Evolutionary conservation across 2,113 vertebrate genomes (phyloP).

Genomic region (Eupsittula cactorum): DNA sequence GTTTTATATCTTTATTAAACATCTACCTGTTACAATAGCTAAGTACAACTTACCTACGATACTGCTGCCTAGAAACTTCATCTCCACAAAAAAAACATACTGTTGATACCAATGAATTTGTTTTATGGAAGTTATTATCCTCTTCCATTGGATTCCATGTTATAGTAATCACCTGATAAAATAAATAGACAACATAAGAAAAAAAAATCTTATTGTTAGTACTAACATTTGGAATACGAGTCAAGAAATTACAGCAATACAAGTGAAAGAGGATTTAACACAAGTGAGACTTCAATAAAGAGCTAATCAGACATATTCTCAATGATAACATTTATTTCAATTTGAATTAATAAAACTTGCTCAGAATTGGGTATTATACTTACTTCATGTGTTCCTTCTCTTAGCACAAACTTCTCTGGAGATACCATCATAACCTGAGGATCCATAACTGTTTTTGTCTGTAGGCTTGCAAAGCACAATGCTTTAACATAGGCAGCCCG

Average conservation of each 20-base stretch:
- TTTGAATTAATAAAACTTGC: neutral
- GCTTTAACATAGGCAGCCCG: conserved; percentile 92
- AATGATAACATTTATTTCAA: neutral
- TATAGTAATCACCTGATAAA: conserved; percentile 84
- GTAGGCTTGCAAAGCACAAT: conserved; percentile 81
- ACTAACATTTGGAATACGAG: neutral
- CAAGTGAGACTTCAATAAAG: neutral
- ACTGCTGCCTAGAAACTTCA: conserved; percentile 91
- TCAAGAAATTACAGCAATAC: neutral
- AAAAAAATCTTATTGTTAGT: neutral
- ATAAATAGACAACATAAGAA: neutral
- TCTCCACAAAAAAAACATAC: conserved; percentile 91
- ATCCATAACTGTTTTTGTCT: conserved; percentile 76
- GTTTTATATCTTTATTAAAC: neutral
- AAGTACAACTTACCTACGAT: conserved; percentile 80
- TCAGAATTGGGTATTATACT: conserved; percentile 16
- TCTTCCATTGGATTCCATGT: conserved; percentile 75
- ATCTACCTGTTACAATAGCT: neutral
- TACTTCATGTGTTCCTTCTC: conserved; percentile 89
- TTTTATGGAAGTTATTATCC: conserved; percentile 63
- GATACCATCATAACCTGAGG: conserved; percentile 79
- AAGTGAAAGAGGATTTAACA: neutral
- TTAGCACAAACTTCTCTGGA: conserved; percentile 93
- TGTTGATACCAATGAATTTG: conserved; percentile 73
- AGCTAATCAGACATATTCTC: neutral